Conservation (phyloP, 2,797 vertebrate species). For the Peromyscus melanophrys region DNA sequence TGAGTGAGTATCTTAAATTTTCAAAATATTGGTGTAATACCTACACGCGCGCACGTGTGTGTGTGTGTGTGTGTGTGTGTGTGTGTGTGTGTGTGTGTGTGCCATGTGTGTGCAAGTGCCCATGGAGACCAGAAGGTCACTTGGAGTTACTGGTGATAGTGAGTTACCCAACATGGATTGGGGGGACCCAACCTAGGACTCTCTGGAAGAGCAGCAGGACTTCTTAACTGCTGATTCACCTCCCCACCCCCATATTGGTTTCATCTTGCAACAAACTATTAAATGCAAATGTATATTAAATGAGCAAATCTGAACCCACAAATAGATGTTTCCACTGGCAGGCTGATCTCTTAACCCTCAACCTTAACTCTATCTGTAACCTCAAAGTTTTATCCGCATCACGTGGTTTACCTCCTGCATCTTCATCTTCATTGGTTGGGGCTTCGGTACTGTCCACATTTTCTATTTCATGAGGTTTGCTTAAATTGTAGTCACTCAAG, state of each 20-base stretch:
- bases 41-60: neutral
- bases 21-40: constrained; percentile 2
- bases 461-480: constrained; percentile 88
- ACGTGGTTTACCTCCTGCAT: constrained; percentile 87
- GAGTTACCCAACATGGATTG: fast-evolving
- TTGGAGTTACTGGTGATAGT: neutral
- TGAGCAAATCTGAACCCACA: constrained; percentile 10
- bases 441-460: constrained; percentile 85
- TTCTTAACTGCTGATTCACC: neutral
- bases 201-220: neutral
- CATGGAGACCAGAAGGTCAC: neutral
- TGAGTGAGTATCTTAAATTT: constrained; percentile 15
- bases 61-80: neutral
- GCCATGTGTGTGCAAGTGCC: too few species aligned
- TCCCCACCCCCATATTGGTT: neutral
- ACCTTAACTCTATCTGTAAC: neutral
- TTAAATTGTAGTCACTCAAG: constrained; percentile 86
- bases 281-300: constrained; percentile 55
- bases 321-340: constrained; percentile 20
- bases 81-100: neutral
- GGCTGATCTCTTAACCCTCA: constrained; percentile 22
- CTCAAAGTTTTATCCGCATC: neutral
- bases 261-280: neutral
- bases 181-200: neutral
- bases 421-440: constrained; percentile 85